Evolutionary conservation across 2,888 invertebrate genomes (phyloP), one percentile per base, ranked within the genome.

Genomic region (Parnassius apollo): DNA sequence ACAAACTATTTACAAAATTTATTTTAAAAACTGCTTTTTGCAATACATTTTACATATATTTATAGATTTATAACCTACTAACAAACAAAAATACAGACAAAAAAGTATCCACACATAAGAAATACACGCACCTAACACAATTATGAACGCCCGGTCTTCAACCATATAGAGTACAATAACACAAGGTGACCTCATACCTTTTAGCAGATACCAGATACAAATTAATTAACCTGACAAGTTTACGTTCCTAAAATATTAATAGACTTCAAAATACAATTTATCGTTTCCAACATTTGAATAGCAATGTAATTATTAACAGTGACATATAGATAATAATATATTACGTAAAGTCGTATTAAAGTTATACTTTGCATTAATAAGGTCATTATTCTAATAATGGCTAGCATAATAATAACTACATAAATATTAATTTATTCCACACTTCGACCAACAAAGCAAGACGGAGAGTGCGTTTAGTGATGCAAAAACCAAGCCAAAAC

Each of bases 151-250:
- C 22, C 22, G 12, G 22, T 54, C 55, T 45, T n/a, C 11, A 45
- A 45, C 42, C 45, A 59, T n/a, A 35, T 25, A 25, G 45, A 35
- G 10, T 9, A 11, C 25, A 10, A 49, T 49, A 22, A 59, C 35
- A 54, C 54, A 60, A 59, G 54, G 60, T 53, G 60, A 60, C 60
- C 48, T 49, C 42, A 49, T 12, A n/a, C 59, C 50, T 50, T 48
- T 48, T 60, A 49, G 13, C 52, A 18, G 42, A 42, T 42, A 54
- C 48, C 52, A 18, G 42, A 49, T 49, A 54, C 54, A 60, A 48
- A 60, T 60, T 59, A 59, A 54, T 54, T 60, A 49, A 18, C 4
- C 49, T 49, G 60, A 55, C 60, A 55, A 55, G 18, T 49, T 48
- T 49, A 49, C 42, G 60, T 46, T 60, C 54, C 22, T n/a, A 22